A percentile compares a stretch with the other conserved stretches of the same genome.
Evolutionary conservation across 2,797 vertebrate species (phyloP).

Genomic region (Gadopsis bispinosus): DNA sequence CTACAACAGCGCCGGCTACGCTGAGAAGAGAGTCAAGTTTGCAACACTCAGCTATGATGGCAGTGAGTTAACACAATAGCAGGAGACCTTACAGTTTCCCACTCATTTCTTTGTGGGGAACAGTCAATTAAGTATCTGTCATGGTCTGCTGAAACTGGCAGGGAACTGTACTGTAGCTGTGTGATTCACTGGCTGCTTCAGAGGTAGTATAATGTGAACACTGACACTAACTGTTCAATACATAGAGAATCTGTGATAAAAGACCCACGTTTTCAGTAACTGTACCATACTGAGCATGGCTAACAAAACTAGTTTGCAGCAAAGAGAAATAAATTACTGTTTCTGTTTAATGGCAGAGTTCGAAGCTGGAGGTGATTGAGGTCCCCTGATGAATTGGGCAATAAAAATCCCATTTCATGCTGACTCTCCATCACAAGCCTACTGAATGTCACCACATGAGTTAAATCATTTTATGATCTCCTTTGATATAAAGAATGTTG

Average conservation of each 20-base stretch:
- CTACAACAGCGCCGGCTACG: conserved; percentile 96
- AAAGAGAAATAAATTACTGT: conserved; percentile 24
- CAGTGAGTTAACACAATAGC: conserved; percentile 86
- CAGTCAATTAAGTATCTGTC: conserved; percentile 3
- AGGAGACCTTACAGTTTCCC: neutral
- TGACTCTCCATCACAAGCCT: conserved; percentile 35
- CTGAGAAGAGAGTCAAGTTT: conserved; percentile 95
- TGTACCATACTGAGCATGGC: conserved; percentile 17
- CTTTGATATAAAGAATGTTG: conserved; percentile 10
- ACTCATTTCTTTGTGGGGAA: conserved; percentile 27
- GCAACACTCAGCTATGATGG: conserved; percentile 95
- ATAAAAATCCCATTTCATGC: conserved; percentile 54
- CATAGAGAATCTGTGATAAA: conserved; percentile 20
- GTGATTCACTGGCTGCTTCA: conserved; percentile 16
- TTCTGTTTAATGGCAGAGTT: conserved; percentile 22
- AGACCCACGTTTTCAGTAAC: neutral
- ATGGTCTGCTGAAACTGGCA: neutral
- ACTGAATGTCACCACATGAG: conserved; percentile 23
- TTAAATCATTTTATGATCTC: conserved; percentile 40
- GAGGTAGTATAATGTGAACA: conserved; percentile 1
- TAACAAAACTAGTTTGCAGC: conserved; percentile 22
- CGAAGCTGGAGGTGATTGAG: conserved; percentile 14
- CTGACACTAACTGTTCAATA: conserved; percentile 13
- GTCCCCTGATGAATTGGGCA: conserved; percentile 39
- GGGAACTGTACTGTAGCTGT: neutral